Conservation (phyloP, 2,113 vertebrate genomes). For the Ia io region DNA sequence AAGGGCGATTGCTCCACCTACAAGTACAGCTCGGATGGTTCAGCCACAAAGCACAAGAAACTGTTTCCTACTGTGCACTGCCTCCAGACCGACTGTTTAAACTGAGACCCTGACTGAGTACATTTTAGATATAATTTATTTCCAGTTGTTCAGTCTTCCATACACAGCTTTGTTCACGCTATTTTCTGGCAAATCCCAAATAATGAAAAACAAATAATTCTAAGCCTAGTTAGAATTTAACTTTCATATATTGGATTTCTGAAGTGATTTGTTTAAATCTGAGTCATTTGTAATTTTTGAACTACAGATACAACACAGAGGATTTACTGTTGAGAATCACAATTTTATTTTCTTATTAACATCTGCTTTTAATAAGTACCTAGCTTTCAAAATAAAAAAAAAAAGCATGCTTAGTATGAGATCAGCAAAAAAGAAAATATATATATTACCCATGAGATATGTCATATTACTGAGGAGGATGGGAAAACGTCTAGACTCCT, state of each 20-base stretch:
- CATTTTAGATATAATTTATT: background rate
- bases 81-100: no score
- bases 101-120: background rate
- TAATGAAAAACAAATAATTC: background rate
- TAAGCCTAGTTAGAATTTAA: background rate
- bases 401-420: conserved; percentile 83
- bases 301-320: conserved; percentile 47
- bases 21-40: rapidly evolving
- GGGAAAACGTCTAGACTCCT: background rate
- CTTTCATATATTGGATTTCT: background rate
- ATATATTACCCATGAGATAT: conserved; percentile 34
- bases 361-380: conserved; percentile 90
- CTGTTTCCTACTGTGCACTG: background rate
- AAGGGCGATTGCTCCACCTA: background rate
- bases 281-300: conserved; percentile 44
- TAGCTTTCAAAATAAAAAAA: conserved; percentile 76
- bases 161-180: background rate
- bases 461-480: background rate
- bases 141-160: background rate
- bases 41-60: background rate
- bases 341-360: conserved; percentile 80
- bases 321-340: conserved; percentile 59
- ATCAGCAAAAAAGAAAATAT: conserved; percentile 57
- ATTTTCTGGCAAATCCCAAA: conserved; percentile 1
- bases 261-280: background rate